These are phyloP conservation scores for Theocolax elegans DNA, from an alignment of 1,140 invertebrate species.

Conservation along the genomic window DNA sequence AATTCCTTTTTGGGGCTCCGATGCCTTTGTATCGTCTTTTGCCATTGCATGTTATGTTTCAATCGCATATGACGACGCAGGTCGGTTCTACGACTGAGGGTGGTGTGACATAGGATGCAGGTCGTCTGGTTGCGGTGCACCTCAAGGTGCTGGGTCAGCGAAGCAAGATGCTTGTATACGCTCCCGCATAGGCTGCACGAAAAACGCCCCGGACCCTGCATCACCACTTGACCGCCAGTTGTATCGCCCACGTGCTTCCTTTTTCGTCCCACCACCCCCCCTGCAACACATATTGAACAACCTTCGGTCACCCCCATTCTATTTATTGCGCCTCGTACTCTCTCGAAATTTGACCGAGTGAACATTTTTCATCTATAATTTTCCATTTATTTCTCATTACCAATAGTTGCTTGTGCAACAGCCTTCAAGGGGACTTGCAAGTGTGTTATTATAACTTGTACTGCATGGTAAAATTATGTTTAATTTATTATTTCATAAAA, in stretches of 20 bases:
- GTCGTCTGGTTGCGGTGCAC: conserved; percentile 70
- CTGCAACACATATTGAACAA: conserved; percentile 66
- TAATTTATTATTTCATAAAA: no score
- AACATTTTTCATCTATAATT: background rate
- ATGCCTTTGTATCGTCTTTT: conserved; percentile 65
- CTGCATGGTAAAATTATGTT: no score
- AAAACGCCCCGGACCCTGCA: conserved; percentile 67
- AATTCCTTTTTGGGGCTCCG: conserved; percentile 46
- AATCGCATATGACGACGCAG: conserved; percentile 67
- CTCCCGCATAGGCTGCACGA: conserved; percentile 68
- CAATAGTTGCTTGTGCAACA: no score
- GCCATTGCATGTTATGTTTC: conserved; percentile 68
- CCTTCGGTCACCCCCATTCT: conserved; percentile 58
- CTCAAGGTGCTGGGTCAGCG: conserved; percentile 69
- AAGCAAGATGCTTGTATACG: conserved; percentile 68
- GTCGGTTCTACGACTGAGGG: conserved; percentile 69
- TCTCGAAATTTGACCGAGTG: no score
- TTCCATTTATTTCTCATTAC: background rate
- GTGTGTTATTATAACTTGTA: no score
- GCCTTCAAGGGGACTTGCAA: no score
- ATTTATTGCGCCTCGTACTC: background rate
- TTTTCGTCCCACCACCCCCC: conserved; percentile 68
- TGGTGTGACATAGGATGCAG: conserved; percentile 68
- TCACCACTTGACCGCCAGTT: conserved; percentile 67
- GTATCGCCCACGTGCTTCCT: conserved; percentile 53